These are phyloP conservation scores for Tetragonula clypearis DNA, from an alignment of 1,140 invertebrate species.

Conservation along the genomic window DNA sequence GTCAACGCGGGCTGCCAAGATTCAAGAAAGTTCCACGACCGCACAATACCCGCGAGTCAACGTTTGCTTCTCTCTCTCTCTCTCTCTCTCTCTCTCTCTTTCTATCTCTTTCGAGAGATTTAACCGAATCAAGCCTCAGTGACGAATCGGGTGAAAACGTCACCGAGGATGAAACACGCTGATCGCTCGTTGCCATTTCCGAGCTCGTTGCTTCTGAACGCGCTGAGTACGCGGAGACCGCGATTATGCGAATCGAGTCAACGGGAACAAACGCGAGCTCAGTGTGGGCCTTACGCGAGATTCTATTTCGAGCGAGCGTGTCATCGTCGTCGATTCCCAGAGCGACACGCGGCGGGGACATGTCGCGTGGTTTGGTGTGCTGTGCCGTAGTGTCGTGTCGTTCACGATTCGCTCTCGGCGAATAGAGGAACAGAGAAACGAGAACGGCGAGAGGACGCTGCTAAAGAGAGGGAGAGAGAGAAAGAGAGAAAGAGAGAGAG, in stretches of 20 bases:
- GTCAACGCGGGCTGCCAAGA: not conserved
- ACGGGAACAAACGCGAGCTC: conserved; percentile 23
- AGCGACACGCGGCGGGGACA: not conserved
- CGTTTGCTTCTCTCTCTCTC: not conserved
- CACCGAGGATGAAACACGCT: not conserved
- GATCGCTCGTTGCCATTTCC: not conserved
- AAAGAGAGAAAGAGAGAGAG: not conserved
- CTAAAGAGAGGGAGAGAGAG: not conserved
- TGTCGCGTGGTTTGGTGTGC: no score
- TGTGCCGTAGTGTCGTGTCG: not conserved
- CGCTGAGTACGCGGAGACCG: not conserved
- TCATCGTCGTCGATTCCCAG: conserved; percentile 55
- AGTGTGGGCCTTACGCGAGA: conserved; percentile 59
- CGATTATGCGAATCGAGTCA: conserved; percentile 31
- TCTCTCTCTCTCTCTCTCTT: no score
- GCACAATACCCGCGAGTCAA: not conserved
- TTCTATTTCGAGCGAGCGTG: conserved; percentile 67
- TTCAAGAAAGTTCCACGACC: not conserved
- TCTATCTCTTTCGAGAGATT: not conserved
- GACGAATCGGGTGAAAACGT: conserved; percentile 2
- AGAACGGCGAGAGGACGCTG: not conserved
- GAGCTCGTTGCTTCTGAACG: not conserved
- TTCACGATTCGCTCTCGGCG: conserved; percentile 34
- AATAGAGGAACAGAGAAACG: not conserved
- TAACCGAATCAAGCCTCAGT: not conserved